A percentile compares a stretch with the other conserved stretches of the same genome.
Conservation (phyloP, 2,797 vertebrate genomes). For the Epinephelus malabaricus region DNA sequence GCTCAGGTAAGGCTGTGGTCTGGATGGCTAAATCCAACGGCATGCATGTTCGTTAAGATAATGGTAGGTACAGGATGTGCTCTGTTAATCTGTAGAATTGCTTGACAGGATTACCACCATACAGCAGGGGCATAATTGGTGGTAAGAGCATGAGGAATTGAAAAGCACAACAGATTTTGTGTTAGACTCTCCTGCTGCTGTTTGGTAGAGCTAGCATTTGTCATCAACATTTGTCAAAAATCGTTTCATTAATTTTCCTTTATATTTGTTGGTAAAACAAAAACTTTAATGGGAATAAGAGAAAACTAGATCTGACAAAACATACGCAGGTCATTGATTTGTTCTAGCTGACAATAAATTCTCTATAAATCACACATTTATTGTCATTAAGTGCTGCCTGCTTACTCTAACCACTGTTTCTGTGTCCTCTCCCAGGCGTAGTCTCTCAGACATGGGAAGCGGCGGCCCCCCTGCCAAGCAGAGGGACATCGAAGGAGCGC, state of each 20-base stretch:
- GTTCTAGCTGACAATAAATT: background rate
- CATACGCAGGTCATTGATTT: background rate
- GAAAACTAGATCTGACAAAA: background rate
- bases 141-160: too few relatives aligned
- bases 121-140: too few relatives aligned
- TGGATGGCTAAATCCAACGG: fast-evolving
- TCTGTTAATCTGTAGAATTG: too few relatives aligned
- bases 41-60: fast-evolving
- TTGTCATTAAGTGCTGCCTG: background rate
- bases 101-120: too few relatives aligned
- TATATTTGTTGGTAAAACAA: background rate
- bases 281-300: background rate
- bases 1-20: conserved; percentile 87
- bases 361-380: too few relatives aligned
- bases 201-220: too few relatives aligned
- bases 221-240: too few relatives aligned
- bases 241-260: too few relatives aligned
- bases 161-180: too few relatives aligned
- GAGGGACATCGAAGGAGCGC: conserved; percentile 96
- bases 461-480: conserved; percentile 98
- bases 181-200: too few relatives aligned
- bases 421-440: conserved; percentile 88
- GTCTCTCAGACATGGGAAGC: conserved; percentile 96
- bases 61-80: fast-evolving
- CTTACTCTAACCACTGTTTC: background rate